Conservation (phyloP, 2,888 invertebrate genomes). For the Trilocha varians region DNA sequence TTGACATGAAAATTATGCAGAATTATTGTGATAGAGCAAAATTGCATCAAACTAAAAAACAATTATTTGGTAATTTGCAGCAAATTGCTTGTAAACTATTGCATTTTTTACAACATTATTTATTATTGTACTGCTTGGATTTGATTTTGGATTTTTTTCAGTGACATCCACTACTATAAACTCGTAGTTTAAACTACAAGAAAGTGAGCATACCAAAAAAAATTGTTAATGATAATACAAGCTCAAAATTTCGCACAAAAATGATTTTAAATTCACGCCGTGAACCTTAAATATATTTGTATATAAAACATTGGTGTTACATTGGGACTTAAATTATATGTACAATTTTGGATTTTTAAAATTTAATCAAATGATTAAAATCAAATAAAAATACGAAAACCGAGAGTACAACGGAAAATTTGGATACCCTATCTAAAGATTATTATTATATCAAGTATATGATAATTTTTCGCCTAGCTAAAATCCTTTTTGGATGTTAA, state of each 20-base stretch:
- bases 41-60: too few relatives aligned
- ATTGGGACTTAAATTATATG: conserved; percentile 55
- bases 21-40: too few relatives aligned
- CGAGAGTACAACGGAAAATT: conserved; percentile 14
- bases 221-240: conserved; percentile 1
- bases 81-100: too few relatives aligned
- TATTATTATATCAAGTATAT: conserved; percentile 29
- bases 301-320: conserved; percentile 12
- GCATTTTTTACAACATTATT: too few relatives aligned
- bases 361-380: neutral
- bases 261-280: conserved; percentile 17
- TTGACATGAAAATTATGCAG: too few relatives aligned
- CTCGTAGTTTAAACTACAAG: conserved; percentile 10
- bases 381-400: conserved; percentile 18
- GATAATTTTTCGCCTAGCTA: conserved; percentile 48
- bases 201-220: neutral
- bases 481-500: conserved; percentile 11
- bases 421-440: conserved; percentile 58
- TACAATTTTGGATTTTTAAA: conserved; percentile 23
- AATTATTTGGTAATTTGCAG: too few relatives aligned
- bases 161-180: conserved; percentile 15
- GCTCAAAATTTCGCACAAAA: conserved; percentile 11
- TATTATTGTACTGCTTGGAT: neutral
- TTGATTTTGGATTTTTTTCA: conserved; percentile 3
- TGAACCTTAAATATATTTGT: conserved; percentile 19